phyloP scores from a whole-genome alignment of 2,113 vertebrate species.

The Thunnus thynnus region DNA sequence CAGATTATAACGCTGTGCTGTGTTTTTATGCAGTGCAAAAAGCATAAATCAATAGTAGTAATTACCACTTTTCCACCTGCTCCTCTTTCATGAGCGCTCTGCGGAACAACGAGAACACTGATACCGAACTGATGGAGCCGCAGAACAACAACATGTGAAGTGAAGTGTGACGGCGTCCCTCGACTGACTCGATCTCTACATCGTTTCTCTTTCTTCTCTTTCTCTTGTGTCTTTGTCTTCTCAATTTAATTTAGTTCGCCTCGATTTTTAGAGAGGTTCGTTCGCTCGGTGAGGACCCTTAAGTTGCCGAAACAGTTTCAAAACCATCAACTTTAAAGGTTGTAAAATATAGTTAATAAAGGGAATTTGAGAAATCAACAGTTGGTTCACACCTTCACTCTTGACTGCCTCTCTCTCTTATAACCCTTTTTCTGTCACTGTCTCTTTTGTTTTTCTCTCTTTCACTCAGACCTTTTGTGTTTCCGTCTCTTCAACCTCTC shows the following conservation, averaged over 20 bases:
- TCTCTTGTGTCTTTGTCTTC: neutral
- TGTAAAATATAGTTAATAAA: neutral
- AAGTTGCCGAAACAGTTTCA: neutral
- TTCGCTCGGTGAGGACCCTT: neutral
- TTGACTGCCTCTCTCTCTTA: neutral
- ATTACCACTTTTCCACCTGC: neutral
- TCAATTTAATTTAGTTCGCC: neutral
- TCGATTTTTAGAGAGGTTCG: neutral
- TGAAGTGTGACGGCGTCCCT: neutral
- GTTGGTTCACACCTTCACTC: neutral
- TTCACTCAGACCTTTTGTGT: neutral
- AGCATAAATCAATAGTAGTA: neutral
- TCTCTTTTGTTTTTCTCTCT: neutral
- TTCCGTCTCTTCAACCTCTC: neutral
- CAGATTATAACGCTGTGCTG: too few relatives aligned
- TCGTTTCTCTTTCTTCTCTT: neutral
- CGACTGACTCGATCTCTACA: neutral
- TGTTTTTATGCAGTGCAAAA: too few relatives aligned
- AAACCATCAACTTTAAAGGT: neutral
- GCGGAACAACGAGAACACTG: neutral
- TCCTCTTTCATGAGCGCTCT: neutral
- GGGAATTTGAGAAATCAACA: neutral
- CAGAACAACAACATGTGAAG: neutral
- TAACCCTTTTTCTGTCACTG: neutral
- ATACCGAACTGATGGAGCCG: neutral